Percentiles rank a stretch among this genome's conserved stretches.
Conservation (phyloP, 1,140 invertebrate species). For the Formica selysi region DNA sequence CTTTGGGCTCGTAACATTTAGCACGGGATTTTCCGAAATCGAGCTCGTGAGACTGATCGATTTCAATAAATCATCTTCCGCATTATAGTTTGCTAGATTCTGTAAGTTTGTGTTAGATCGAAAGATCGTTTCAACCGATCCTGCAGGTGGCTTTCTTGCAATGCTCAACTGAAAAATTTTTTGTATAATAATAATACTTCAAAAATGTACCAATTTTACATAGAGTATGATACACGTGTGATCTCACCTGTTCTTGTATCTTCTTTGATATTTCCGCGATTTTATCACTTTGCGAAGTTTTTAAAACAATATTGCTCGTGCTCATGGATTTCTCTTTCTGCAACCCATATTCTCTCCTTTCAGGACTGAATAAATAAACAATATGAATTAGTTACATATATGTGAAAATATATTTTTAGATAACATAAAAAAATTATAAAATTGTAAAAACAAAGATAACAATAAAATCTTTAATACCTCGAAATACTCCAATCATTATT, state of each 20-base stretch:
- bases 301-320: conserved; percentile 75
- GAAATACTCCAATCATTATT: conserved; percentile 86
- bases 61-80: conserved; percentile 38
- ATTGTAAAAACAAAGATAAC: conserved; percentile 62
- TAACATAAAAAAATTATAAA: not conserved
- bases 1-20: conserved; percentile 11
- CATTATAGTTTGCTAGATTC: conserved; percentile 59
- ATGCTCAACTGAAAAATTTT: conserved; percentile 76
- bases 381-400: conserved; percentile 40
- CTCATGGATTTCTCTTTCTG: conserved; percentile 52
- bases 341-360: conserved; percentile 61
- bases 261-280: conserved; percentile 80
- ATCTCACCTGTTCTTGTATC: conserved; percentile 78
- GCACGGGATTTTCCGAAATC: conserved; percentile 58
- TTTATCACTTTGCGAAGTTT: conserved; percentile 79
- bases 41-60: conserved; percentile 58
- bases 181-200: conserved; percentile 20
- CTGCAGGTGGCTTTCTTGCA: conserved; percentile 77
- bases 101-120: conserved; percentile 65
- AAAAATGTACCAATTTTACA: conserved; percentile 9
- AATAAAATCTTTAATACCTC: conserved; percentile 84
- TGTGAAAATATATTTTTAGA: conserved; percentile 28
- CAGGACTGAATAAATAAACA: conserved; percentile 66
- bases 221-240: not conserved
- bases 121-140: conserved; percentile 83